Evolutionary conservation across 2,113 vertebrate genomes (phyloP), one percentile per base, ranked within the genome.

Genomic region (Chlorodrepanis virens): DNA sequence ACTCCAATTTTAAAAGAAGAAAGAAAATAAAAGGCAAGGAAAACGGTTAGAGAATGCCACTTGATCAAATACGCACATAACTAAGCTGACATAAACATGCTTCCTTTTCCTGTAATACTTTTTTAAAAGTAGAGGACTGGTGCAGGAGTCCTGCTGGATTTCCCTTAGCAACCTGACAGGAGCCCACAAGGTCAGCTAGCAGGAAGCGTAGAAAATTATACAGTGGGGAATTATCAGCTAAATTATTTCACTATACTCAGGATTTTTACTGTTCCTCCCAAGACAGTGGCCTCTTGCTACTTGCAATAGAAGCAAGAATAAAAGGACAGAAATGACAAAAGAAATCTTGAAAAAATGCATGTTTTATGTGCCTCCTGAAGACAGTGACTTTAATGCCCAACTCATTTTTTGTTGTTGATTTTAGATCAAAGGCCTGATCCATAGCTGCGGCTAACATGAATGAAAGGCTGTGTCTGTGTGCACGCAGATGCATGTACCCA

Each of bases 101-200:
- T 74, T 94, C 94, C 84, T 89, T 97, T 91, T 93, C 96, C 96
- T 95, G 93, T 89, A 97, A 96, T 96, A 98, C 96, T 97, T 97
- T 96, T 98, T 96, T 93, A 87, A 97, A 98, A 98, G 97, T 98
- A 96, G 95, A 97, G 96, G 95, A 98, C 94, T 92, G 94, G 97
- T 94, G 83, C 96, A 87, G 97, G 97, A 98, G 94, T 97, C 98
- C 98, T 97, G 97, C 98, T 98, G 98, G 92, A 98, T 98, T 98
- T 98, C 98, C 98, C 98, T 98, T 98, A 98, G 98, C 98, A 98
- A 98, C 98, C 98, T 98, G 98, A 98, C 98, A 98, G 98, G 87
- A 98, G 97, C 97, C 98, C 97, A 98, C 98, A 98, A 98, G 98
- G 98, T 98, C 98, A 98, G 98, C 96, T 98, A 98, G 98, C 98